Base-by-base conservation (phyloP, 2,113 vertebrate genomes). In the Archocentrus centrarchus region DNA sequence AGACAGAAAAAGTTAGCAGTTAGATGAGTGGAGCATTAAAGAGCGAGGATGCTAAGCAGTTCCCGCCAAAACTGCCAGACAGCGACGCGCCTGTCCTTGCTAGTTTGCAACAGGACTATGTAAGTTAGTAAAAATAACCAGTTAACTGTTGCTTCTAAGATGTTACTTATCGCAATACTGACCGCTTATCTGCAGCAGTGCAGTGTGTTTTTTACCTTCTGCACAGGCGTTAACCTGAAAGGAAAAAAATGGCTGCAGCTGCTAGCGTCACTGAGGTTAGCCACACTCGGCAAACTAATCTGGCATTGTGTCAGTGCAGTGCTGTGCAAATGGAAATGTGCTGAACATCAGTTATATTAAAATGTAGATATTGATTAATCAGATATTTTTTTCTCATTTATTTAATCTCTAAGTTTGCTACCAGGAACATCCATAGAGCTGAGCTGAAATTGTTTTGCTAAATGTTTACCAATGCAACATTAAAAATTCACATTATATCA, bases 401-500 rank as follows among this genome's bases (percentile, higher is more conserved):
- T 53, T 53, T 53, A 18, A 70, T 47, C 66, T 50, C 15, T 18
- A 53, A 18, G 1, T 50, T 70, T 50, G 15, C 15, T 5, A 70
- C 24, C 24, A 30, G 64, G 63, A 41, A n/a, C n/a, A 0, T 0
- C 39, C 20, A 13, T 41, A 7, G 14, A 70, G 15, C 30, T 70
- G 5, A 50, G 50, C 44, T 30, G n/a, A 70, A 27, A 76, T 59
- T 39, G 32, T 80, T 84, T 35, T 82, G 66, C 32, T 47, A 60
- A 63, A 68, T 61, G n/a, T 66, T 59, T 2, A 4, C 60, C 47
- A 57, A 20, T 44, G 37, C 14, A 53, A 68, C 41, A 66, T 15
- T 17, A 60, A 7, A 50, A 13, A 14, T 75, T 55, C 5, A 41
- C 59, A 32, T 64, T 59, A 63, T 73, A 30, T 75, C 47, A 82